Conservation (phyloP, 1,140 invertebrate species). For the Varroa destructor region DNA sequence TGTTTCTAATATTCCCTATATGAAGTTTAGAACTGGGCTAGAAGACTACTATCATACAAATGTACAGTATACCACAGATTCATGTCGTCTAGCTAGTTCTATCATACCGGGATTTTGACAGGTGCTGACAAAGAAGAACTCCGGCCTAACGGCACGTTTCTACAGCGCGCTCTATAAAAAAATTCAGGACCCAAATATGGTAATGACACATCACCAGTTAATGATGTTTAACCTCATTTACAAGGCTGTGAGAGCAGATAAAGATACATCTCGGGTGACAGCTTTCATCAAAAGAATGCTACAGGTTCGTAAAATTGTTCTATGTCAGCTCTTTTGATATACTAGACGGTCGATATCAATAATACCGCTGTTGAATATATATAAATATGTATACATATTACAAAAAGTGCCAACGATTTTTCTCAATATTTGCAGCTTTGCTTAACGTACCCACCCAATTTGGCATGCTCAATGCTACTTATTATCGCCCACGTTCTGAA, state of each 20-base stretch:
- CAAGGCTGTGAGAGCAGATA: slow-evolving; percentile 67
- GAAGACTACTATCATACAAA: too few relatives aligned
- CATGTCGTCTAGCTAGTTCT: neutral
- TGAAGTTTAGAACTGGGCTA: too few relatives aligned
- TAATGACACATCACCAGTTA: slow-evolving; percentile 57
- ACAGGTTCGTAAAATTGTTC: slow-evolving; percentile 49
- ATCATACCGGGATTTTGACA: neutral
- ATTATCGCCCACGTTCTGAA: slow-evolving; percentile 27
- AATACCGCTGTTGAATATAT: neutral
- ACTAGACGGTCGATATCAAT: neutral
- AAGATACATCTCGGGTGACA: slow-evolving; percentile 52
- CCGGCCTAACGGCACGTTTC: slow-evolving; percentile 51
- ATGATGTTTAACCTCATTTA: slow-evolving; percentile 75
- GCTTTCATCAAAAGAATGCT: slow-evolving; percentile 80
- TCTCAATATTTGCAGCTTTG: neutral
- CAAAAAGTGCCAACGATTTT: neutral
- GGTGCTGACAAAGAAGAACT: slow-evolving; percentile 19
- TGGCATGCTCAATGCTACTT: slow-evolving; percentile 20
- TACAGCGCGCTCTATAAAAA: slow-evolving; percentile 80
- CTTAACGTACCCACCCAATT: slow-evolving; percentile 18
- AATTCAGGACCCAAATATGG: slow-evolving; percentile 60
- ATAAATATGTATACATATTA: too few relatives aligned
- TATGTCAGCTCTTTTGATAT: neutral
- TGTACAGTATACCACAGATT: neutral
- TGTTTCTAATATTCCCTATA: neutral